Evolutionary conservation across 2,797 vertebrate genomes (phyloP).

Genomic region (Furcifer pardalis): DNA sequence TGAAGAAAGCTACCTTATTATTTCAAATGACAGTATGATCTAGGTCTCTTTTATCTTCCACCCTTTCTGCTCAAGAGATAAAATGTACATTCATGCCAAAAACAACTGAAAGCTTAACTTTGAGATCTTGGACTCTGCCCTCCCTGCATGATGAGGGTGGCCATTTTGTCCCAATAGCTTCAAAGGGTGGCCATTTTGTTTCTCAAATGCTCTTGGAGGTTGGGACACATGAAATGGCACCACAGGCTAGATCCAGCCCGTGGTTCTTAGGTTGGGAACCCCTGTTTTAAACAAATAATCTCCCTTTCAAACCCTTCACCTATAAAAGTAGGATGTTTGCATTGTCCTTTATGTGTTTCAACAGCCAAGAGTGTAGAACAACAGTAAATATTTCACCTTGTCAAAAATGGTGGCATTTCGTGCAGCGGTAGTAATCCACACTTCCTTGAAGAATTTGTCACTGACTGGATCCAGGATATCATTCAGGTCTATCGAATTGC

Average conservation of each 20-base stretch:
- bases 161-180: no score
- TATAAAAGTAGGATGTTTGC: fast-evolving
- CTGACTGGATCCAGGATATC: slow-evolving; percentile 90
- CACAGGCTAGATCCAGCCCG: no score
- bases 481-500: slow-evolving; percentile 78
- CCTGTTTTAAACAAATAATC: background rate
- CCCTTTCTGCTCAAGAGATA: background rate
- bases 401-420: slow-evolving; percentile 94
- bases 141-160: no score
- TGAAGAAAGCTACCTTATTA: background rate
- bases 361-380: background rate
- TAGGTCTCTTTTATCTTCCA: background rate
- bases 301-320: background rate
- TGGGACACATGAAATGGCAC: no score
- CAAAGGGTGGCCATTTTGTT: no score
- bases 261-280: no score
- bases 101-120: no score
- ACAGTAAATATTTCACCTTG: slow-evolving; percentile 74
- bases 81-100: background rate
- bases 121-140: no score
- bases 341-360: background rate
- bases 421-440: slow-evolving; percentile 90
- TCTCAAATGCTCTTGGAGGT: no score
- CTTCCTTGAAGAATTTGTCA: slow-evolving; percentile 95
- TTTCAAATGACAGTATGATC: background rate